Conservation (phyloP, 2,888 invertebrate genomes). For the Acleris sparsana region DNA sequence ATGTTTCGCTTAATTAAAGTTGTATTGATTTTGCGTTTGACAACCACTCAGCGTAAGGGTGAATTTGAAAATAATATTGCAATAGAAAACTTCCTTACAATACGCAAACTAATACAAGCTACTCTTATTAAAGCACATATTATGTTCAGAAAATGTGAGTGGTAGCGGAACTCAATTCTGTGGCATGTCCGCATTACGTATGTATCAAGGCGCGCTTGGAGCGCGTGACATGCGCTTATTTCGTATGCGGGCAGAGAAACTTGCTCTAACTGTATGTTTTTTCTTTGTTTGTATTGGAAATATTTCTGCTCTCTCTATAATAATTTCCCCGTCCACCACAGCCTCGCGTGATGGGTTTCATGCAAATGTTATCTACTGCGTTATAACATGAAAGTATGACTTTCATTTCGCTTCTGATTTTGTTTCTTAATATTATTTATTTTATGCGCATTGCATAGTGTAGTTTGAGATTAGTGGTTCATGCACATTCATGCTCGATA, state of each 20-base stretch:
- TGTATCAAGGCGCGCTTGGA: slow-evolving; percentile 43
- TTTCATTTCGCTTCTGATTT: slow-evolving; percentile 12
- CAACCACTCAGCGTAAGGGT: too few relatives aligned
- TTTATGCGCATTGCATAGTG: slow-evolving; percentile 1
- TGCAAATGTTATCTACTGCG: slow-evolving; percentile 30
- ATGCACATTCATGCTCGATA: neutral
- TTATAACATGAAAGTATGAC: slow-evolving; percentile 22
- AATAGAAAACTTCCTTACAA: slow-evolving; percentile 10
- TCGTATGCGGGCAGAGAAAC: slow-evolving; percentile 47
- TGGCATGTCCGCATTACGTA: slow-evolving; percentile 42
- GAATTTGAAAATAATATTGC: slow-evolving; percentile 8
- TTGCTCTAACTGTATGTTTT: slow-evolving; percentile 47
- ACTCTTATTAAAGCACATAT: slow-evolving; percentile 36
- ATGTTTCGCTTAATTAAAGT: neutral
- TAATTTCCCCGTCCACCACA: slow-evolving; percentile 33
- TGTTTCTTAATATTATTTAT: slow-evolving; percentile 10
- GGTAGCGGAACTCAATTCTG: slow-evolving; percentile 41
- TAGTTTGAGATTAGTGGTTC: neutral
- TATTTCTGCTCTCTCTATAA: slow-evolving; percentile 42
- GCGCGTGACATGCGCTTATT: slow-evolving; percentile 45
- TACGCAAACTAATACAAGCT: slow-evolving; percentile 28
- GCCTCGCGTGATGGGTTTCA: slow-evolving; percentile 34
- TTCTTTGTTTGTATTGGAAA: slow-evolving; percentile 43
- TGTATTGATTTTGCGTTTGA: neutral
- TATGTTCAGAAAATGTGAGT: slow-evolving; percentile 42